These are phyloP conservation scores for Alcis repandata DNA, from an alignment of 2,888 invertebrate genomes.

Conservation along the genomic window DNA sequence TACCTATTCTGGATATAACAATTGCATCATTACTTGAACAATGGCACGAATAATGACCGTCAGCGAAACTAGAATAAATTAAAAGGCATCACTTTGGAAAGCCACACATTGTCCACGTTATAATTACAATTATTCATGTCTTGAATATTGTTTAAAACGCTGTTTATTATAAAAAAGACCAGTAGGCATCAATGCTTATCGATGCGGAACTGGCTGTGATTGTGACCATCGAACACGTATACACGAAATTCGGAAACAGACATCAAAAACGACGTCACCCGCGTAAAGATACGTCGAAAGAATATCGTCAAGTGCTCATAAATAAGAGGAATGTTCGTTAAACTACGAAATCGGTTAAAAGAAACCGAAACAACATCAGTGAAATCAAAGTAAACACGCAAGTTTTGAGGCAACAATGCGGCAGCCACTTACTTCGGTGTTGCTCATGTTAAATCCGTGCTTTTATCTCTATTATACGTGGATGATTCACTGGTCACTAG, in stretches of 20 bases:
- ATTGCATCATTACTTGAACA: constrained; percentile 28
- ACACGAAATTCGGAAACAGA: background rate
- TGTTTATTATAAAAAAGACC: background rate
- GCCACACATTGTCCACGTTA: constrained; percentile 8
- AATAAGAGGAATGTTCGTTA: background rate
- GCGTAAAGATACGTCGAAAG: background rate
- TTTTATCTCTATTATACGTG: background rate
- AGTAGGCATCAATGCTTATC: background rate
- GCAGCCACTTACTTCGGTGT: constrained; percentile 12
- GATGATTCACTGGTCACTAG: constrained; percentile 8
- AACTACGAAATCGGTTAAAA: background rate
- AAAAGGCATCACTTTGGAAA: constrained; percentile 31
- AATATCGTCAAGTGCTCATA: background rate
- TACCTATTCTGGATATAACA: constrained; percentile 20
- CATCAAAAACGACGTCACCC: background rate
- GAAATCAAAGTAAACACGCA: constrained; percentile 21
- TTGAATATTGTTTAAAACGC: background rate
- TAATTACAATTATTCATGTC: constrained; percentile 8
- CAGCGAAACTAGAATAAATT: constrained; percentile 28
- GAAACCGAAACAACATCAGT: constrained; percentile 20
- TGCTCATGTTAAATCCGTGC: constrained; percentile 7
- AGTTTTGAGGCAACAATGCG: constrained; percentile 11
- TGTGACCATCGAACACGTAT: background rate
- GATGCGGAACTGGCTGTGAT: constrained; percentile 9
- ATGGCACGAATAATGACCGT: constrained; percentile 27